These are phyloP conservation scores for Mercenaria mercenaria DNA, from an alignment of 1,140 invertebrate genomes.

Conservation along the genomic window DNA sequence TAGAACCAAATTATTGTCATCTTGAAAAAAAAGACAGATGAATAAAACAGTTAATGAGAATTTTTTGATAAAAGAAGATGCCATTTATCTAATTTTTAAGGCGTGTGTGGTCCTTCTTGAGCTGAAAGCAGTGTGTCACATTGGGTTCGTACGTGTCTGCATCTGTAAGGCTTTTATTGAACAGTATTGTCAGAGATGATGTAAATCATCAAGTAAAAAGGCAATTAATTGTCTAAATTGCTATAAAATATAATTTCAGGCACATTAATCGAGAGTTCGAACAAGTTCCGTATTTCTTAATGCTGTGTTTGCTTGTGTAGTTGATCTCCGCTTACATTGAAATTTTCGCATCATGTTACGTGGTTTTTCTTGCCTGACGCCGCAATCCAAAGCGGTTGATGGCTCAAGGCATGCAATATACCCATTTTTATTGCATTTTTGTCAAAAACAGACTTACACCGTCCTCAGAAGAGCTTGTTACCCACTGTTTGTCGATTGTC, in stretches of 20 bases:
- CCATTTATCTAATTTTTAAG: slow-evolving; percentile 2
- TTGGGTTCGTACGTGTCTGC: neutral
- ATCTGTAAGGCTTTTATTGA: neutral
- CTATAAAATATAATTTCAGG: slow-evolving; percentile 23
- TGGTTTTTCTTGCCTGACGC: neutral
- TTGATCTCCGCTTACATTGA: neutral
- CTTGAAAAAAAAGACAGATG: slow-evolving; percentile 39
- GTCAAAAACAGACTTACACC: neutral
- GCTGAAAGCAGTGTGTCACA: slow-evolving; percentile 7
- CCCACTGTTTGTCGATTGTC: neutral
- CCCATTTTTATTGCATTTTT: slow-evolving; percentile 21
- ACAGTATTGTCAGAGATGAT: neutral
- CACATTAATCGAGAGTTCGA: neutral
- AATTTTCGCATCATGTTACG: slow-evolving; percentile 10
- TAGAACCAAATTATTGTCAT: neutral
- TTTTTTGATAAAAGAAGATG: slow-evolving; percentile 4
- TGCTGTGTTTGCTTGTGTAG: neutral
- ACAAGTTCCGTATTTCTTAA: neutral
- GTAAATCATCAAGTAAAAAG: slow-evolving; percentile 7
- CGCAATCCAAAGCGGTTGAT: neutral
- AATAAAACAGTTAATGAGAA: neutral
- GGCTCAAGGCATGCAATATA: neutral
- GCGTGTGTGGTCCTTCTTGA: neutral
- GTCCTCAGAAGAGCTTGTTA: slow-evolving; percentile 11
- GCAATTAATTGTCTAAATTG: neutral